phyloP scores from a whole-genome alignment of 2,888 invertebrate genomes.

The Ectobius pallidus region DNA sequence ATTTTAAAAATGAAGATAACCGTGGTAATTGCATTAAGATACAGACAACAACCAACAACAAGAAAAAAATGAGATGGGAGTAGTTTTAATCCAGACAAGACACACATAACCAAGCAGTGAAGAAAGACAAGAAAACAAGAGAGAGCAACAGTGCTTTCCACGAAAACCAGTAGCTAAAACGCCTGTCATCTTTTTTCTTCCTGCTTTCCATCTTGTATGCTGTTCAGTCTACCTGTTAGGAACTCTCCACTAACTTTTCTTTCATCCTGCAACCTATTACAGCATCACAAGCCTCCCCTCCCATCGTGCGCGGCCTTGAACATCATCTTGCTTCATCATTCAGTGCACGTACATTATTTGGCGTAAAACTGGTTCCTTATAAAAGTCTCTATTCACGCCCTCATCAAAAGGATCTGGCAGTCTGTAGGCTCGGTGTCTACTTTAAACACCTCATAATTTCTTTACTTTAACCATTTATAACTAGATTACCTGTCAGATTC shows the following conservation, averaged over 20 bases:
- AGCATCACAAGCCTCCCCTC: neutral
- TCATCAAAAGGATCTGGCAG: neutral
- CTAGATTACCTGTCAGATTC: too few species aligned
- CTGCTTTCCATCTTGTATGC: neutral
- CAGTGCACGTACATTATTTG: neutral
- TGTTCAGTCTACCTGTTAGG: neutral
- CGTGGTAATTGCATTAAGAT: too few species aligned
- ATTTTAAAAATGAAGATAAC: too few species aligned
- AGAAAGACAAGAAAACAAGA: too few species aligned
- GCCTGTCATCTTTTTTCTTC: slow-evolving; percentile 11
- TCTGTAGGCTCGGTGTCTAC: too few species aligned
- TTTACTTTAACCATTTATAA: too few species aligned
- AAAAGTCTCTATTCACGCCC: neutral
- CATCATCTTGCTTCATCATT: neutral
- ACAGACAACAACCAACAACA: too few species aligned
- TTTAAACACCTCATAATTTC: too few species aligned
- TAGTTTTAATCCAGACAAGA: neutral
- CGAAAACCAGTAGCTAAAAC: slow-evolving; percentile 27
- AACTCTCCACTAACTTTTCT: neutral
- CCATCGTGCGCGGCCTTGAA: neutral
- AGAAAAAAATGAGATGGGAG: too few species aligned
- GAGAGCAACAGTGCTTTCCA: neutral
- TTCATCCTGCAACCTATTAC: neutral
- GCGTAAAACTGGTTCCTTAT: slow-evolving; percentile 8
- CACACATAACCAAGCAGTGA: neutral